Base-by-base conservation (phyloP, 2,888 invertebrate genomes). In the Agrenia bidenticulata region DNA sequence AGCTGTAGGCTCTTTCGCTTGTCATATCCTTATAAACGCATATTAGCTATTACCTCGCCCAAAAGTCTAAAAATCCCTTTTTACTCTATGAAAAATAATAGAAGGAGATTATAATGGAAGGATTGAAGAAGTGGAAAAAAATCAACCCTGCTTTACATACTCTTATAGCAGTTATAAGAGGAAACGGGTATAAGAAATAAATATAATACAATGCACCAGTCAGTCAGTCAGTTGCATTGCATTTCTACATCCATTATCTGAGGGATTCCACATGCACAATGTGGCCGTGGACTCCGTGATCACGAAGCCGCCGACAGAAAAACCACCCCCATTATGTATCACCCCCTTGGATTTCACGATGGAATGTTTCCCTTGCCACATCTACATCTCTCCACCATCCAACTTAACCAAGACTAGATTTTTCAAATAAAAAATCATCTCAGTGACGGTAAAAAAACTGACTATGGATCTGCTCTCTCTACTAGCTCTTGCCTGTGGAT, bases 321-420 rank as follows among this genome's bases (percentile, higher is more conserved):
- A 63, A 42, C 63, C 67, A 63, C 63, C 67, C 67, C 63, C 67
- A 67, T 63, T 49, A 55, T 45, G 24, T 32, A 41, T 57, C 63
- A 67, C 61, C 67, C 63, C 66, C 63, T 63, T 60, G 51, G 59
- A 51, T 58, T 63, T 67, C 61, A 57, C 64, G 61, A 64, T 64
- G 67, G 67, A 67, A 67, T 64, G 61, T 67, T 21, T 64, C 58
- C 37, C 45, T 64, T 64, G 67, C 64, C 64, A 67, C 61, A 54
- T 67, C 45, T 58, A 39, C 53, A 23, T 19, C n/a, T n/a, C n/a
- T n/a, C n/a, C 32, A 17, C 2, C 19, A 45, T 45, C 45, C 9
- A 45, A 45, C n/a, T n/a, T n/a, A 15, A 45, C n/a, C 9, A 15
- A 19, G 19, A 5, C 45, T 15, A 19, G 45, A 45, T 45, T 45